Evolutionary conservation across 1,140 invertebrate genomes (phyloP), one percentile per base, ranked within the genome.

Genomic region (Drosophila mauritiana): DNA sequence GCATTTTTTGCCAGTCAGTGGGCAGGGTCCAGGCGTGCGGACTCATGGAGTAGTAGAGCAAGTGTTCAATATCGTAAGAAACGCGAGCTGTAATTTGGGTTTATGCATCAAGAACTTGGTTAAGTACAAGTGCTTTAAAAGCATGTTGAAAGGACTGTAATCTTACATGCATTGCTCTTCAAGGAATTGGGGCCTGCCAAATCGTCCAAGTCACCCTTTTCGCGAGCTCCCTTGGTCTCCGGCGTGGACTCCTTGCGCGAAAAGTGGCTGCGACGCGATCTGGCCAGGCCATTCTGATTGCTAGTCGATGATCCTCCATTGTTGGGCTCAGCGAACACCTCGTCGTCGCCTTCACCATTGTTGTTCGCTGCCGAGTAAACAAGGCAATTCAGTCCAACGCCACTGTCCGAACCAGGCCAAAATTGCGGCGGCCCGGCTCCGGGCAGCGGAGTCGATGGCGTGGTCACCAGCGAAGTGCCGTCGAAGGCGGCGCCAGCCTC

Each of bases 181-280:
- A 76, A 46, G 17, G 65, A 22, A 68, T 62, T 73, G 2, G 15
- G 10, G 11, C 43, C 43, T 15, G 73, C 37, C 12, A 40, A 37
- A 45, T 86, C 85, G 42, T 89, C 80, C 22, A 61, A 64, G 5
- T 79, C 76, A 1, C 64, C 25, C 43, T 77, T 86, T 37, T 81
- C 81, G 13, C 81, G 86, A 27, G 49, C 55, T 17, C 63, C 67
- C 56, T 84, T 90, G 0, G 73, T 37, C 69, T 92, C 92, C 3
- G 91, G 88, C 11, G 90, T 91, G 4, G 90, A 91, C 54, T 92
- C 92, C 57, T 92, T 92, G 37, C 91, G 91, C 5, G 92, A 92
- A 51, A 92, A 92, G 63, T 92, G 92, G 67, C 91, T 92, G 55
- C 92, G 88, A n/a, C 92, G 80, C 0, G 92, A 92, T 39, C 92